Evolutionary conservation across 2,888 invertebrate genomes (phyloP).

Genomic region (Leucoptera coffeella): DNA sequence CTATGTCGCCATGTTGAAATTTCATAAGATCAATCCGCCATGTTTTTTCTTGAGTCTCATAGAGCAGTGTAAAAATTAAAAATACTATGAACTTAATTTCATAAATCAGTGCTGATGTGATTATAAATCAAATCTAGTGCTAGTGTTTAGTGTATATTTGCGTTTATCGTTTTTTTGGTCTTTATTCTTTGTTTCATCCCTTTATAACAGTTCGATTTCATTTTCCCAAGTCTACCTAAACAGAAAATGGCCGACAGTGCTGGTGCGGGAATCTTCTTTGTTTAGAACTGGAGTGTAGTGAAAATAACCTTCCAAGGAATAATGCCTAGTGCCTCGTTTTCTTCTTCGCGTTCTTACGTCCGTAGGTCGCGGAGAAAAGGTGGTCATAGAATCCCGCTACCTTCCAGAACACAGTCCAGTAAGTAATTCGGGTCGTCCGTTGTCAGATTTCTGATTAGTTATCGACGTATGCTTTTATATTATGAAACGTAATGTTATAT

Average conservation of each 20-base stretch:
- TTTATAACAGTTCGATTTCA: too few species aligned
- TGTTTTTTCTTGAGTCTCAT: constrained; percentile 44
- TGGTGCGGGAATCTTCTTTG: constrained; percentile 78
- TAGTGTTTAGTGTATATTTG: constrained; percentile 40
- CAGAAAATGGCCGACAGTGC: constrained; percentile 79
- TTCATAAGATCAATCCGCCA: constrained; percentile 36
- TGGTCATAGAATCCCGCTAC: constrained; percentile 78
- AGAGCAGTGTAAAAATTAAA: too few species aligned
- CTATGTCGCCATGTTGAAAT: too few species aligned
- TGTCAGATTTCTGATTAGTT: too few species aligned
- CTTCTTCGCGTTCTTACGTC: constrained; percentile 86
- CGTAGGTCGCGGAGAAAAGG: constrained; percentile 89
- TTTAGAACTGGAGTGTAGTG: constrained; percentile 60
- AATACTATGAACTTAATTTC: too few species aligned
- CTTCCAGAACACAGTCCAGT: constrained; percentile 77
- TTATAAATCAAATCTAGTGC: constrained; percentile 25
- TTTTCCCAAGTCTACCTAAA: constrained; percentile 54
- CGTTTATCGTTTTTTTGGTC: too few species aligned
- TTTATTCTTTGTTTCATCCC: too few species aligned
- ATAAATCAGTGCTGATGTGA: too few species aligned
- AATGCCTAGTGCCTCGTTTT: constrained; percentile 94
- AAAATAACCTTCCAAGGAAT: constrained; percentile 54
- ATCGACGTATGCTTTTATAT: too few species aligned
- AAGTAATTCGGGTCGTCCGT: constrained; percentile 53
- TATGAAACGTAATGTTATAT: too few species aligned